phyloP scores from a whole-genome alignment of 2,113 vertebrate species.

The Sturnus vulgaris region DNA sequence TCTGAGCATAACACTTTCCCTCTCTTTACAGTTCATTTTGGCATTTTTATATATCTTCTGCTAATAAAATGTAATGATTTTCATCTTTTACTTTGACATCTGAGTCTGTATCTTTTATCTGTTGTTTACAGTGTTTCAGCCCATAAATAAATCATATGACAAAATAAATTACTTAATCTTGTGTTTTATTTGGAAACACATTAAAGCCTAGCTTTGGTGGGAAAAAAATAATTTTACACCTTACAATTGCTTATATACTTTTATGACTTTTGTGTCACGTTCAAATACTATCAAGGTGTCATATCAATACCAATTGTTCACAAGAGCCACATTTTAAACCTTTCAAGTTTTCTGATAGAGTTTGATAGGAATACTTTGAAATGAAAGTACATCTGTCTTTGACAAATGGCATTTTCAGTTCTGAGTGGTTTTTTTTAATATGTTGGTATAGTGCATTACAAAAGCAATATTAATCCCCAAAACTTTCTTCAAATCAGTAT shows the following conservation, averaged over 20 bases:
- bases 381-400: constrained; percentile 62
- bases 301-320: constrained; percentile 65
- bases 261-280: constrained; percentile 62
- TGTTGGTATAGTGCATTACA: constrained; percentile 8
- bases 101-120: constrained; percentile 70
- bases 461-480: constrained; percentile 54
- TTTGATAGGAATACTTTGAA: constrained; percentile 60
- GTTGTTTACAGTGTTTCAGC: constrained; percentile 70
- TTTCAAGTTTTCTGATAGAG: constrained; percentile 65
- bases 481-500: constrained; percentile 42
- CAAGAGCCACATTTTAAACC: constrained; percentile 66
- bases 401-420: constrained; percentile 41
- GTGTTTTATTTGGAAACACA: constrained; percentile 73
- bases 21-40: constrained; percentile 70
- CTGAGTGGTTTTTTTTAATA: constrained; percentile 19
- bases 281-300: constrained; percentile 67
- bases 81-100: constrained; percentile 73
- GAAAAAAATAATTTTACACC: constrained; percentile 64
- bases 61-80: constrained; percentile 77
- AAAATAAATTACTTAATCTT: constrained; percentile 76
- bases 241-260: constrained; percentile 65
- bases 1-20: constrained; percentile 64
- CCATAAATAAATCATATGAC: constrained; percentile 73
- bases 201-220: constrained; percentile 66
- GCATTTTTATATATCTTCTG: constrained; percentile 70